Conservation (phyloP, 2,888 invertebrate species). For the Caenorhabditis sinica region DNA sequence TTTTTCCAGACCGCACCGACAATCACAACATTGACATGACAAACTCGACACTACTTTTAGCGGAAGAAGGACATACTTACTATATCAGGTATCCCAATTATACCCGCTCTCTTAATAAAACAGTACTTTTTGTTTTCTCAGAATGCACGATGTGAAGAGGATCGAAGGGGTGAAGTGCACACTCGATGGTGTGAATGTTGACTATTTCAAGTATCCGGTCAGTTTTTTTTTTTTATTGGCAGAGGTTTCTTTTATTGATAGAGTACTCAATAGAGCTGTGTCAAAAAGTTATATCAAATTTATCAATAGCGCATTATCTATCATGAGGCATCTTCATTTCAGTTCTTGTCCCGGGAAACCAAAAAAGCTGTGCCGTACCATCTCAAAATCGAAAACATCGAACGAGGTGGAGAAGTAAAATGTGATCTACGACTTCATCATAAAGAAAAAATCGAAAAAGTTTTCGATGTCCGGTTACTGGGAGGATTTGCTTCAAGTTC, state of each 20-base stretch:
- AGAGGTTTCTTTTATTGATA: neutral
- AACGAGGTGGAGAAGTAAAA: conserved; percentile 49
- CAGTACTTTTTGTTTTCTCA: conserved; percentile 24
- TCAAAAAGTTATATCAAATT: neutral
- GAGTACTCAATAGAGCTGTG: neutral
- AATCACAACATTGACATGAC: conserved; percentile 59
- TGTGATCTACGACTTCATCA: conserved; percentile 54
- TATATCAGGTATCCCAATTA: conserved; percentile 57
- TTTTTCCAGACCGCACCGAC: conserved; percentile 47
- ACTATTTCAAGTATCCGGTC: conserved; percentile 66
- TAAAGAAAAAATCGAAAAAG: conserved; percentile 53
- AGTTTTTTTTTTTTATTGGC: neutral
- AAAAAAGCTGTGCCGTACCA: conserved; percentile 59
- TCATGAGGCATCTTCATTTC: no score
- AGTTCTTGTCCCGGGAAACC: conserved; percentile 41
- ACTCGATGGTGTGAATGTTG: conserved; percentile 49
- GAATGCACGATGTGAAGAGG: conserved; percentile 62
- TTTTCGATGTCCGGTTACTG: conserved; percentile 32
- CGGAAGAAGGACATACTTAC: conserved; percentile 60
- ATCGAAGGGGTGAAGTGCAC: conserved; percentile 61
- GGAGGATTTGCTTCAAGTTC: conserved; percentile 34
- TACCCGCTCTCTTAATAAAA: neutral
- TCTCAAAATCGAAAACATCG: conserved; percentile 63
- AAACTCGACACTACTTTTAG: conserved; percentile 38
- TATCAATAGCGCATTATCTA: no score